These are phyloP conservation scores for Pseudorhiza aurosa DNA, from an alignment of 30 jellyfish, hydroid and myxozoan genomes.

Conservation along the genomic window DNA sequence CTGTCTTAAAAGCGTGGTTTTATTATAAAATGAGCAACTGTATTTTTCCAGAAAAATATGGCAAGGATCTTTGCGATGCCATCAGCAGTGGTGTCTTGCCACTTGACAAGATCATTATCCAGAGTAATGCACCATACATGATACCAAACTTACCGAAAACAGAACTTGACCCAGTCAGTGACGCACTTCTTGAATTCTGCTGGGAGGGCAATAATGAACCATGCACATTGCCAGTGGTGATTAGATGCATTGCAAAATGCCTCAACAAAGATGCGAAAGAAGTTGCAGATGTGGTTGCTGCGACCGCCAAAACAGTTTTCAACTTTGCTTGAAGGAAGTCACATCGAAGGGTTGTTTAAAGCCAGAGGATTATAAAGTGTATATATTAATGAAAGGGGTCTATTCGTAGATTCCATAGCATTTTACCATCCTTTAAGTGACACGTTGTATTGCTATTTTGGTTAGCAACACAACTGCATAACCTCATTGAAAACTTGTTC, in stretches of 20 bases:
- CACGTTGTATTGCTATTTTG: constrained; percentile 6
- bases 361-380: background rate
- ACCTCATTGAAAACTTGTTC: background rate
- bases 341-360: background rate
- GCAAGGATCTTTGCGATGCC: constrained; percentile 82
- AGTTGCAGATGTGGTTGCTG: constrained; percentile 83
- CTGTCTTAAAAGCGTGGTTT: too few species aligned
- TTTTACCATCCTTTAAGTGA: background rate
- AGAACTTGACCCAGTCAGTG: constrained; percentile 91
- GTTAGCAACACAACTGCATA: background rate
- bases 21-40: too few species aligned
- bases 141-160: constrained; percentile 83
- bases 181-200: constrained; percentile 77
- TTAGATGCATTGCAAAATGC: constrained; percentile 90
- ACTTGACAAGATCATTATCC: constrained; percentile 78
- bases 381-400: constrained; percentile 29
- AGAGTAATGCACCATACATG: constrained; percentile 97
- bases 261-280: constrained; percentile 82
- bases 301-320: constrained; percentile 87
- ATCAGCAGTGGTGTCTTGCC: constrained; percentile 86
- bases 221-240: constrained; percentile 80
- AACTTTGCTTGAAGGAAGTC: constrained; percentile 43
- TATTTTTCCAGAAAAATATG: constrained; percentile 93
- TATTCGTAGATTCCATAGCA: background rate
- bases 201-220: constrained; percentile 86